Evolutionary conservation across 1,140 invertebrate genomes (phyloP).

Genomic region (Monochamus saltuarius): DNA sequence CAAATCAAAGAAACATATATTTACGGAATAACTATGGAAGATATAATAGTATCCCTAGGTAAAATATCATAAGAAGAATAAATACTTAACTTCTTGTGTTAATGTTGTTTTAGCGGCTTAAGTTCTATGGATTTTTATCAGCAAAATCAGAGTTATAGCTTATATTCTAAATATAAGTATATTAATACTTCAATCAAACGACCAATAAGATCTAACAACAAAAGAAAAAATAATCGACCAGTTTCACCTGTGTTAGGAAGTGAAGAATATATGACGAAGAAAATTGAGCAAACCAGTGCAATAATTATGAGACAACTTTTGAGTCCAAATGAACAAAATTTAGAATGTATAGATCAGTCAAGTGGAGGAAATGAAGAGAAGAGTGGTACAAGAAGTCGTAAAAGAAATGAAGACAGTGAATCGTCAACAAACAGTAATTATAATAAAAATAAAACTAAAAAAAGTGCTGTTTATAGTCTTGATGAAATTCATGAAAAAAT

Average conservation of each 20-base stretch:
- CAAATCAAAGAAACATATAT: too few species aligned
- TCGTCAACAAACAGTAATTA: constrained; percentile 8
- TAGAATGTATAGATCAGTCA: not conserved
- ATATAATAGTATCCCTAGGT: too few species aligned
- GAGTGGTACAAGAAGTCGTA: not conserved
- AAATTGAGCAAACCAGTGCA: constrained; percentile 43
- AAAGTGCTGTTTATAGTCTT: constrained; percentile 22
- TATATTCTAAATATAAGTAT: too few species aligned
- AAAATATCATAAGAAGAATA: too few species aligned
- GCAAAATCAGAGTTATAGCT: too few species aligned
- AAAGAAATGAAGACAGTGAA: constrained; percentile 8
- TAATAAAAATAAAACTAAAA: constrained; percentile 14
- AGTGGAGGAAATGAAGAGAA: not conserved
- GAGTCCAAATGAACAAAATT: constrained; percentile 28
- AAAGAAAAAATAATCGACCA: constrained; percentile 15
- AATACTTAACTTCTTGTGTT: too few species aligned
- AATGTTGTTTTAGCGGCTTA: too few species aligned
- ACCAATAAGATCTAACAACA: not conserved
- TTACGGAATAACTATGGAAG: too few species aligned
- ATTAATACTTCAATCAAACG: too few species aligned
- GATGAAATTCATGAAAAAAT: constrained; percentile 43
- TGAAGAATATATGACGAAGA: constrained; percentile 40
- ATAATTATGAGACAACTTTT: constrained; percentile 42
- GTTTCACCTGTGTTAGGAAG: constrained; percentile 37
- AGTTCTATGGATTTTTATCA: too few species aligned